These are phyloP conservation scores for Apeira syringaria DNA, from an alignment of 2,888 invertebrate species.

Conservation along the genomic window DNA sequence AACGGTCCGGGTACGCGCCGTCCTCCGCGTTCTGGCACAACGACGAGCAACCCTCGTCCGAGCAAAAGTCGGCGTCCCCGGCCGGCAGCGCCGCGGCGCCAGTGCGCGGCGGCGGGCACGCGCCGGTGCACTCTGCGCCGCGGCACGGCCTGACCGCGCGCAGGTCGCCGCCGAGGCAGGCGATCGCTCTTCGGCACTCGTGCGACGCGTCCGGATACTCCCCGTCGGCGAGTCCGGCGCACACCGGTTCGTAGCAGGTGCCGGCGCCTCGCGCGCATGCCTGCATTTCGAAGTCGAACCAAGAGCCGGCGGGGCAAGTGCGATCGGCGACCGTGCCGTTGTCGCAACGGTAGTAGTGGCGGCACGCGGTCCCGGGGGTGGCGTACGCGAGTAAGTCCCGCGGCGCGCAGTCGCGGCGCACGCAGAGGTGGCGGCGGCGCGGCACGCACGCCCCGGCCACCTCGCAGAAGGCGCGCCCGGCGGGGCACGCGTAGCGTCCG, in stretches of 20 bases:
- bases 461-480: slow-evolving; percentile 70
- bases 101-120: slow-evolving; percentile 70
- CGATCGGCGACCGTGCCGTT: slow-evolving; percentile 73
- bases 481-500: slow-evolving; percentile 62
- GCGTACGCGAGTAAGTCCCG: slow-evolving; percentile 72
- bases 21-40: slow-evolving; percentile 76
- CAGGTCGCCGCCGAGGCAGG: slow-evolving; percentile 75
- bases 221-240: slow-evolving; percentile 82
- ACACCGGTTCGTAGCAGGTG: slow-evolving; percentile 84
- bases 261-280: slow-evolving; percentile 80
- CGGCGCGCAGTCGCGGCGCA: slow-evolving; percentile 63
- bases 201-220: slow-evolving; percentile 83
- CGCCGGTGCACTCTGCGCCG: slow-evolving; percentile 42
- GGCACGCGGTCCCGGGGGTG: slow-evolving; percentile 82
- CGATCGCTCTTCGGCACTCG: slow-evolving; percentile 77
- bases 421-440: slow-evolving; percentile 59
- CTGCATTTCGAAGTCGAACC: slow-evolving; percentile 81
- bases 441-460: slow-evolving; percentile 67
- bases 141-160: slow-evolving; percentile 61
- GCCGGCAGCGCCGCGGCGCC: slow-evolving; percentile 72
- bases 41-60: slow-evolving; percentile 73
- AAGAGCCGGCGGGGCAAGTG: slow-evolving; percentile 78
- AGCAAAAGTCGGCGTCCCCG: slow-evolving; percentile 78
- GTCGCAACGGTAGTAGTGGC: slow-evolving; percentile 83
- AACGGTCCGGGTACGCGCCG: slow-evolving; percentile 82